Percentiles rank a stretch among this genome's conserved stretches.
Evolutionary conservation across 2,113 vertebrate species (phyloP).

Genomic region (Macroglossus sobrinus): DNA sequence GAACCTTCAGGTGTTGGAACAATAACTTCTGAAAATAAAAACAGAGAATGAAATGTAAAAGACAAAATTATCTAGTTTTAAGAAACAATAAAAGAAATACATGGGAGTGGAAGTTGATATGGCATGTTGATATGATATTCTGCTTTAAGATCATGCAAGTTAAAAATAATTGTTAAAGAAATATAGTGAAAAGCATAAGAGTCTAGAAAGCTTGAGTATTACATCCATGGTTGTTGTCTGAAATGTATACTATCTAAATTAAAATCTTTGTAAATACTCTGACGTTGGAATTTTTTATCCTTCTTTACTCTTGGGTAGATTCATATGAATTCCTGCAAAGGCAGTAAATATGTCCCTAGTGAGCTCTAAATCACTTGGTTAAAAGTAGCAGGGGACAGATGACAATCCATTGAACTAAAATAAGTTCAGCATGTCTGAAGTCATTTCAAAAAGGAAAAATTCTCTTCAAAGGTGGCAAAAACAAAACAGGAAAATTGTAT

Average conservation of each 20-base stretch:
- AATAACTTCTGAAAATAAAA: constrained; percentile 81
- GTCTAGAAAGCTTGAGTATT: not conserved
- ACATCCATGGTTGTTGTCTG: not conserved
- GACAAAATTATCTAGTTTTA: constrained; percentile 68
- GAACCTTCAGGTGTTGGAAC: constrained; percentile 76
- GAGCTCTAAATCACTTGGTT: constrained; percentile 27
- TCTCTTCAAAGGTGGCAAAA: constrained; percentile 12
- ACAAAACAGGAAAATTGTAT: not conserved
- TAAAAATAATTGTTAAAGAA: constrained; percentile 55
- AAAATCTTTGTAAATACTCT: constrained; percentile 39
- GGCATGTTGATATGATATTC: constrained; percentile 58
- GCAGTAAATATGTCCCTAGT: constrained; percentile 4
- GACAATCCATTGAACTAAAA: constrained; percentile 25
- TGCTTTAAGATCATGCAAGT: constrained; percentile 38
- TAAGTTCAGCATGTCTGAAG: not conserved
- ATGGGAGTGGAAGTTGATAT: constrained; percentile 56
- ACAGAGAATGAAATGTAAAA: constrained; percentile 71
- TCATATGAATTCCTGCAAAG: constrained; percentile 12
- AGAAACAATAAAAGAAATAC: constrained; percentile 71
- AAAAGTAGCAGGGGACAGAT: constrained; percentile 4
- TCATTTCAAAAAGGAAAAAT: constrained; percentile 34
- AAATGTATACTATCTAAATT: not conserved
- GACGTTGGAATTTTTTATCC: not conserved
- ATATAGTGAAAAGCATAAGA: constrained; percentile 2
- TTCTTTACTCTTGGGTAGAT: not conserved